Evolutionary conservation across 2,113 vertebrate genomes (phyloP).

Genomic region (Chamaea fasciata): DNA sequence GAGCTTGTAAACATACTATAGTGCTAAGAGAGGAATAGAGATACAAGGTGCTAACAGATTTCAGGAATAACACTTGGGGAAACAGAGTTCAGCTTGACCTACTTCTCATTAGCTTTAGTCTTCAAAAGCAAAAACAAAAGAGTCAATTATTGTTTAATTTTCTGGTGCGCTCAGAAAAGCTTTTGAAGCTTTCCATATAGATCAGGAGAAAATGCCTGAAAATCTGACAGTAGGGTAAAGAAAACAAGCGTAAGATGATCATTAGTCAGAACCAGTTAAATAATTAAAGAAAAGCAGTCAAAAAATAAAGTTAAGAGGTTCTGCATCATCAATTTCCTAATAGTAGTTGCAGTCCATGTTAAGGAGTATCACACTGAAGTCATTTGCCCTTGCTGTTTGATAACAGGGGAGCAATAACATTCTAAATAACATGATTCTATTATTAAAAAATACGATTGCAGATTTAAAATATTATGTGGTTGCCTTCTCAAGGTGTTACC

Average conservation of each 20-base stretch:
- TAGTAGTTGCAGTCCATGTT: neutral
- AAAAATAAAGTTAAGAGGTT: neutral
- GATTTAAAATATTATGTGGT: neutral
- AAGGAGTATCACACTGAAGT: neutral
- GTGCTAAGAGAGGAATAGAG: neutral
- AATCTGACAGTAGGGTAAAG: neutral
- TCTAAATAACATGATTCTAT: neutral
- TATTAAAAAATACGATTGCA: neutral
- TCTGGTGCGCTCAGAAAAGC: neutral
- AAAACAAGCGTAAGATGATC: neutral
- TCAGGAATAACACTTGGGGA: neutral
- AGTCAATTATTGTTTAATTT: neutral
- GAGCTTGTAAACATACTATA: neutral
- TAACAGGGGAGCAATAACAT: neutral
- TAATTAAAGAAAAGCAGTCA: neutral
- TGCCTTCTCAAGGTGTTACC: neutral
- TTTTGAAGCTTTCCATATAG: neutral
- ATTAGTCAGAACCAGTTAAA: neutral
- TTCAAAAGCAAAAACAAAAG: neutral
- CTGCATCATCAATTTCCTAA: neutral
- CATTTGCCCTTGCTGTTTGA: neutral
- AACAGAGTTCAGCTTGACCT: neutral
- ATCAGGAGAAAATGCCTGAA: neutral
- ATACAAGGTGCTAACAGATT: slow-evolving; percentile 14
- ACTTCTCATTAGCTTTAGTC: neutral